Conservation (phyloP, 2,797 vertebrate genomes). For the Masticophis lateralis region DNA sequence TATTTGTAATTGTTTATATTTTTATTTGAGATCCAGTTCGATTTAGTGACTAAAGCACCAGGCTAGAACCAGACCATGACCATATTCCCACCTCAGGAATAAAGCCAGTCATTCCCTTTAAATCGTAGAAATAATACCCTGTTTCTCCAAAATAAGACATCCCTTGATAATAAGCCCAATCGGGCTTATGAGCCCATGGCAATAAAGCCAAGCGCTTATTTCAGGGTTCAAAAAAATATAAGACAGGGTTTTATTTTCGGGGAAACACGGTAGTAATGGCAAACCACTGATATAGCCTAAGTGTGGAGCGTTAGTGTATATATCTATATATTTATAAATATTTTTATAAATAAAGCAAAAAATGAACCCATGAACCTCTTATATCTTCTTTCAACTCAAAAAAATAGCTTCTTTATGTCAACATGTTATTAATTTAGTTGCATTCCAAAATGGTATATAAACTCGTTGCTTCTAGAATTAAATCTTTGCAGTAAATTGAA, state of each 20-base stretch:
- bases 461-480: background rate
- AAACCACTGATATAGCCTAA: background rate
- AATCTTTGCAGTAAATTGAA: background rate
- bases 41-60: background rate
- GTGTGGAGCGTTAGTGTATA: background rate
- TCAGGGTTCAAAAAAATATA: no score
- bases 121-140: background rate
- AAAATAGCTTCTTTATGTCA: background rate
- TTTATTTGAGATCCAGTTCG: background rate
- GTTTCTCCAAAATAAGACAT: no score
- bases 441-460: background rate
- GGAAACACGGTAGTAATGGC: background rate
- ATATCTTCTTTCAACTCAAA: background rate
- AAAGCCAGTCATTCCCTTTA: background rate
- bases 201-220: no score
- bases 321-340: background rate
- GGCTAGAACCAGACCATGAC: background rate
- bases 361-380: background rate
- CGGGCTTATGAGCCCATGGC: no score
- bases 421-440: background rate
- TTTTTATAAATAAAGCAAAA: background rate
- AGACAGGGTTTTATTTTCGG: no score
- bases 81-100: background rate
- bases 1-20: background rate
- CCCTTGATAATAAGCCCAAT: no score